phyloP scores from a whole-genome alignment of 2,888 invertebrate genomes.

The Parelbella ahira region DNA sequence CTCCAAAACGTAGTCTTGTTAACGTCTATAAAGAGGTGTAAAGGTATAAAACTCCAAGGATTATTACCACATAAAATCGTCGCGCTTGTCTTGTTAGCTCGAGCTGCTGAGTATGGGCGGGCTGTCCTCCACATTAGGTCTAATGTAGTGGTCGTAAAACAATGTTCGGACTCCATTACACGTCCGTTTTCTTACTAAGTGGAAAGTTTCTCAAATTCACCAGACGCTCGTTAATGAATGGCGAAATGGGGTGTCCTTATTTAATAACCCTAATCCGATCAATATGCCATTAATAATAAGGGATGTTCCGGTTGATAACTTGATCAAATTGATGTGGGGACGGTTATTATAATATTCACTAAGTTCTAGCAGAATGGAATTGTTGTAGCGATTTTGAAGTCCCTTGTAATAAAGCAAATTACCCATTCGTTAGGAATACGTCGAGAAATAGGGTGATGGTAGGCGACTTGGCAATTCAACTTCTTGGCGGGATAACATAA shows the following conservation, averaged over 20 bases:
- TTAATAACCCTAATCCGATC: constrained; percentile 9
- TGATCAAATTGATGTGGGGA: not conserved
- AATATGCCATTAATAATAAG: constrained; percentile 5
- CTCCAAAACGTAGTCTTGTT: too few relatives aligned
- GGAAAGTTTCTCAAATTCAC: constrained; percentile 32
- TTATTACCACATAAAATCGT: constrained; percentile 33
- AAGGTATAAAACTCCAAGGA: constrained; percentile 24
- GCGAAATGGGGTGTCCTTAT: constrained; percentile 7
- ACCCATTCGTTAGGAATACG: too few relatives aligned
- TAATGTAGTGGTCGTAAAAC: constrained; percentile 34
- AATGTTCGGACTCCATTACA: constrained; percentile 34
- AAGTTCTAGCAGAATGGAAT: constrained; percentile 3
- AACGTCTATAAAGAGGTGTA: constrained; percentile 26
- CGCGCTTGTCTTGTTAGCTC: constrained; percentile 34
- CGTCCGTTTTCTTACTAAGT: constrained; percentile 32
- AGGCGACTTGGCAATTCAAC: too few relatives aligned
- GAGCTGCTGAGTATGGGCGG: constrained; percentile 26
- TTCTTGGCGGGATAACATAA: too few relatives aligned
- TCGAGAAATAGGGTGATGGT: too few relatives aligned
- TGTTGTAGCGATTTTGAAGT: not conserved
- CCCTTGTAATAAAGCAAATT: too few relatives aligned
- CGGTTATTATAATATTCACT: not conserved
- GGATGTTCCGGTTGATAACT: constrained; percentile 4
- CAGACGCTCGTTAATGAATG: constrained; percentile 28
- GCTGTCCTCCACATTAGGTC: constrained; percentile 33